Base-by-base conservation (phyloP, 2,888 invertebrate species). In the Tenthredo notha region DNA sequence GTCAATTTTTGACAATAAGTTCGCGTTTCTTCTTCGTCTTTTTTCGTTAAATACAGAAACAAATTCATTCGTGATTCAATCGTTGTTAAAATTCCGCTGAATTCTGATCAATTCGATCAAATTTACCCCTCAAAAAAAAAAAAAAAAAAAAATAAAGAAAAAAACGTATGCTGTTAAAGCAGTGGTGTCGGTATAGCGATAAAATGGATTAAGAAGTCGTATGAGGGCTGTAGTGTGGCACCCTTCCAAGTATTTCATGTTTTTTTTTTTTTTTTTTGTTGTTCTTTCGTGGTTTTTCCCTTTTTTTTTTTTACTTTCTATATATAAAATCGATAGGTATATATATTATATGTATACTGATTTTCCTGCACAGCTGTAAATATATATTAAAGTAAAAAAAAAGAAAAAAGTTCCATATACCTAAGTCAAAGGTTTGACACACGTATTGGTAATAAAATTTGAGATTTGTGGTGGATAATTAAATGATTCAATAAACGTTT, bases 201-300 rank as follows among this genome's bases (percentile, higher is more conserved):
- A 21, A 74, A 43, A 74, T 43, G 72, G 72, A 18, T 74, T 74
- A 74, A 43, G 72, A 74, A 74, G 43, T 21, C 43, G 40, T 43
- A 43, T 12, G 40, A 74, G 43, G 72, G 43, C 40, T 43, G n/a
- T 43, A n/a, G 25, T 21, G 40, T 74, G 72, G 72, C 72, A 74
- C 43, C 72, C 72, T 74, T 74, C 72, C 72, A 74, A 74, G 72
- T 40, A 43, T 33, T 67, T 5, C 18, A 25, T 74, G 12, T 1
- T 43, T 21, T 21, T 74, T 12, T 43, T 43, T 10, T n/a, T 72
- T 72, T 72, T 58, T 58, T 58, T 6, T n/a, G 58, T 67, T 37
- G 37, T 0, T 4, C 4, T 33, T 37, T 37, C 29, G 29, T 29
- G 29, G 29, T 43, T 21, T n/a, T 72, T 72, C 40, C 25, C 33